phyloP scores from a whole-genome alignment of 2,888 invertebrate species.

The Helobdella robusta region DNA sequence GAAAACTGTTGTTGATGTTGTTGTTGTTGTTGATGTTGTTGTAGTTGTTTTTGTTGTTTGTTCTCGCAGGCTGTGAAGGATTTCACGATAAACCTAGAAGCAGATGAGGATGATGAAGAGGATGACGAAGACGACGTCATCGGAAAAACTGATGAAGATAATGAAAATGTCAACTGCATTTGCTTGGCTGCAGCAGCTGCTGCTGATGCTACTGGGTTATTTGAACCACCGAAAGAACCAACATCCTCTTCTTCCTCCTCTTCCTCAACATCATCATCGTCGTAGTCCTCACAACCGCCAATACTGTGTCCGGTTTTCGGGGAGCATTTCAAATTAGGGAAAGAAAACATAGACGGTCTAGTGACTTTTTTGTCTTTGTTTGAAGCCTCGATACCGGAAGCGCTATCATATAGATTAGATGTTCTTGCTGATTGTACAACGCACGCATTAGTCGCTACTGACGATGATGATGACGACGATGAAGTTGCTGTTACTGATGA shows the following conservation, averaged over 20 bases:
- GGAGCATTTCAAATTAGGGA: background rate
- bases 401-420: too few relatives aligned
- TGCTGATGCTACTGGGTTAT: background rate
- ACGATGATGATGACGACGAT: background rate
- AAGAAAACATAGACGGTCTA: slow-evolving; percentile 7
- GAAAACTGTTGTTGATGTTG: background rate
- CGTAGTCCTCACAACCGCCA: background rate
- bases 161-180: too few relatives aligned
- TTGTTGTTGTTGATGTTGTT: background rate
- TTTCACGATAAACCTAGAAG: slow-evolving; percentile 6
- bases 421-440: background rate
- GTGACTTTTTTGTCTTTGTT: too few relatives aligned
- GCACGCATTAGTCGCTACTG: background rate
- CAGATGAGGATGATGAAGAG: background rate
- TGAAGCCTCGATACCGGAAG: too few relatives aligned
- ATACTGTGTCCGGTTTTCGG: background rate
- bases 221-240: background rate
- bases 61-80: too few relatives aligned
- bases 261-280: background rate
- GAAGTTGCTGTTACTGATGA: slow-evolving; percentile 4
- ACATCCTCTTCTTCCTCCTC: background rate
- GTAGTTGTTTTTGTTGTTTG: slow-evolving; percentile 1
- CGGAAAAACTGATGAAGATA: background rate
- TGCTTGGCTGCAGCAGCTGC: background rate
- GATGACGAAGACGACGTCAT: background rate